Conservation (phyloP, 2,113 vertebrate genomes). For the Seriola dumerili region DNA sequence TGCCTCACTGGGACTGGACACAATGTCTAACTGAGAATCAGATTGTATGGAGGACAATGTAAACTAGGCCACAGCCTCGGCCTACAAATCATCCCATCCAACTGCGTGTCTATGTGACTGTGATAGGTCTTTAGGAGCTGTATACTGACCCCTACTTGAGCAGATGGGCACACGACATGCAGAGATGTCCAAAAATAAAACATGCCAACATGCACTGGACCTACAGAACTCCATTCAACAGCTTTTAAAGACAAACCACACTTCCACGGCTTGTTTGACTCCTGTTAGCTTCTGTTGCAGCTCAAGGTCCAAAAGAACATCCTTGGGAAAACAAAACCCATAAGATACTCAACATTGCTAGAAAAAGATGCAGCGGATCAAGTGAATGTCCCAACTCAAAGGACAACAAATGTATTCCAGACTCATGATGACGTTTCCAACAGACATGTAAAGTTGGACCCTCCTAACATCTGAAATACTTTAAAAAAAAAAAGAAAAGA, state of each 20-base stretch:
- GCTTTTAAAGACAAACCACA: slow-evolving; percentile 34
- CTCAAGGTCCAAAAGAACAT: slow-evolving; percentile 5
- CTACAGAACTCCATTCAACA: slow-evolving; percentile 35
- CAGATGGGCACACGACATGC: slow-evolving; percentile 32
- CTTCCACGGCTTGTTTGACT: slow-evolving; percentile 9
- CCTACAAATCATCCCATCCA: slow-evolving; percentile 27
- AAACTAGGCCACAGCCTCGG: slow-evolving; percentile 16
- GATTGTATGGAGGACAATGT: slow-evolving; percentile 19
- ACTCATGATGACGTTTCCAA: slow-evolving; percentile 27
- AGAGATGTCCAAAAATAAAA: slow-evolving; percentile 44
- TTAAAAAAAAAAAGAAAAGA: background rate
- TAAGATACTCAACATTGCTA: background rate
- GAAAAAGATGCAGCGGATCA: slow-evolving; percentile 6
- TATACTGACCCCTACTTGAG: slow-evolving; percentile 9
- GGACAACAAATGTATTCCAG: slow-evolving; percentile 1
- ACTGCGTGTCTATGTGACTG: slow-evolving; percentile 53
- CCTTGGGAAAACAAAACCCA: slow-evolving; percentile 14
- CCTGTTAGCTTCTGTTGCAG: slow-evolving; percentile 24
- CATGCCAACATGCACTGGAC: slow-evolving; percentile 43
- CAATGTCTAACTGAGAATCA: slow-evolving; percentile 91
- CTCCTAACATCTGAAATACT: background rate
- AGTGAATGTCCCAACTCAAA: slow-evolving; percentile 6
- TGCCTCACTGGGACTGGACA: slow-evolving; percentile 96
- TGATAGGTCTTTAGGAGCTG: slow-evolving; percentile 50
- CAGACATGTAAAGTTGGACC: slow-evolving; percentile 25